phyloP scores from a whole-genome alignment of 2,113 vertebrate genomes.

The Podilymbus podiceps region DNA sequence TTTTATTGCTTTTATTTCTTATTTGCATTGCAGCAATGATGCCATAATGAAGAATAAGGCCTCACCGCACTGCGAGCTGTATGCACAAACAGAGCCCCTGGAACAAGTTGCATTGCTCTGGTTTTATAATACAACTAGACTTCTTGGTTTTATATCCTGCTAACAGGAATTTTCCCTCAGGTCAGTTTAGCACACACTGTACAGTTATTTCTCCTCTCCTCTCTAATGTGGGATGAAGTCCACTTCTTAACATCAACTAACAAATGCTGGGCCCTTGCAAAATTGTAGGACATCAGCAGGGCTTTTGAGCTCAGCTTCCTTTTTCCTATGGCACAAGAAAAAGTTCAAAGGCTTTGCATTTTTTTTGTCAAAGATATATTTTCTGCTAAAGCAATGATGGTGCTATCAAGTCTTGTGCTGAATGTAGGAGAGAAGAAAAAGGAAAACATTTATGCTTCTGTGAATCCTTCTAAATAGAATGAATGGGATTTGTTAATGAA shows the following conservation, averaged over 20 bases:
- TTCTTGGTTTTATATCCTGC: constrained; percentile 10
- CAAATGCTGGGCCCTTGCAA: background rate
- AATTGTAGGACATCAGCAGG: background rate
- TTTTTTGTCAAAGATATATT: background rate
- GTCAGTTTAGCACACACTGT: background rate
- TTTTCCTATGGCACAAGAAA: background rate
- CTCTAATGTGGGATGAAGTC: background rate
- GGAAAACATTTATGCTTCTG: background rate
- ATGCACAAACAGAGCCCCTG: background rate
- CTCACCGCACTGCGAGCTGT: background rate
- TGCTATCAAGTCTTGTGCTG: background rate
- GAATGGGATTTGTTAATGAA: background rate
- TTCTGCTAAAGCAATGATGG: background rate
- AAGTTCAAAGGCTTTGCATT: background rate
- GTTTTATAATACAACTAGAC: constrained; percentile 10
- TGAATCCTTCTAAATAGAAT: background rate
- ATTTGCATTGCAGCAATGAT: background rate
- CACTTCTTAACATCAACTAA: constrained; percentile 1
- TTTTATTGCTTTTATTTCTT: constrained; percentile 39
- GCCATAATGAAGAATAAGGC: background rate
- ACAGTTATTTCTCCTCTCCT: background rate
- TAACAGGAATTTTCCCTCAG: constrained; percentile 47
- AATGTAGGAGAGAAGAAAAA: background rate
- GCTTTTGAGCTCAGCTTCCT: background rate
- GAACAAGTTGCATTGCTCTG: background rate